Base-by-base conservation (phyloP, 2,888 invertebrate species). In the Phalera bucephala region DNA sequence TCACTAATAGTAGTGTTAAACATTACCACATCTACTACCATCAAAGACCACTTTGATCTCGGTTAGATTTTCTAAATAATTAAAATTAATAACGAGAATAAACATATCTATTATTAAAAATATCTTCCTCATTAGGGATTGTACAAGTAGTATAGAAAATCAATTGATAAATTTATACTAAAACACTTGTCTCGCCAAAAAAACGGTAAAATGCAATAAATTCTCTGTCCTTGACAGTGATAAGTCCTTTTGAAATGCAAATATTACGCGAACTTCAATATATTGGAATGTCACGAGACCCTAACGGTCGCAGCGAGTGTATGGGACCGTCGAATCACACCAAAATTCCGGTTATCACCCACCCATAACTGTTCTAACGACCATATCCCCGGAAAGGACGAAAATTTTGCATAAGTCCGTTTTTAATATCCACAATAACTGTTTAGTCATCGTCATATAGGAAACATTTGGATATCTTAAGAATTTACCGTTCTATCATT, bases 291-390 rank as follows among this genome's bases (percentile, higher is more conserved):
- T 58, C 56, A 61, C 48, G 40, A 44, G 57, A 54, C 59, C 60
- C 57, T 78, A 79, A 77, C 82, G 80, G 82, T 75, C 42, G 12
- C 17, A 39, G 36, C 42, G 36, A 34, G 62, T 58, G 59, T 62
- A 62, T 53, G 40, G 45, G 48, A 64, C 63, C 62, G 42, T 49
- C 55, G 58, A 60, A 65, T 62, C 61, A 50, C 51, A 40, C 22
- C 23, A 34, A 21, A 33, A 49, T 43, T 65, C 69, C 69, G 56
- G 72, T 71, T 74, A 58, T 59, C 56, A 62, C 52, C n/a, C 17
- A 17, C 17, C 5, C 17, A 17, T 17, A 17, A 60, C 56, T 31
- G 48, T 40, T 19, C 11, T 12, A 23, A 22, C 14, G 14, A 23
- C 34, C 17, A 31, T 14, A 32, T 29, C 30, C 17, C 22, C 26